Conservation (phyloP, 2,113 vertebrate species). For the Actenoides lindsayi region DNA sequence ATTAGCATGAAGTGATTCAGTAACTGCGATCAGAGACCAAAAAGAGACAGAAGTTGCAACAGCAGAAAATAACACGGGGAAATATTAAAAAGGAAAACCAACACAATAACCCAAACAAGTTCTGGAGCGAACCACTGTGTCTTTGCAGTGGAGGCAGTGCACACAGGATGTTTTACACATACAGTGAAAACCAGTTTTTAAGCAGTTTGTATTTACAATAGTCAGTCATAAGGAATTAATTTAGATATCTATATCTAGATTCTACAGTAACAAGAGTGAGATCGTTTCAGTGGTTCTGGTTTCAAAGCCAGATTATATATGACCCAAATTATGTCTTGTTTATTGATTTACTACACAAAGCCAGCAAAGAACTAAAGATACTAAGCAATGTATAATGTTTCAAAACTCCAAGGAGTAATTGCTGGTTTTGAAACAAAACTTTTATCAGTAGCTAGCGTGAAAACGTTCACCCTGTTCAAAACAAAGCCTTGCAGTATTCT, state of each 20-base stretch:
- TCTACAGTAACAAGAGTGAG: not conserved
- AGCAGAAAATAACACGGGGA: not conserved
- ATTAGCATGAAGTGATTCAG: not conserved
- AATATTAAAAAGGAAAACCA: not conserved
- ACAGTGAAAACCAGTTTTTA: not conserved
- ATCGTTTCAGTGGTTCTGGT: not conserved
- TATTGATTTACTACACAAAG: not conserved
- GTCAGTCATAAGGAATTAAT: not conserved
- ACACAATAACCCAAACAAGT: not conserved
- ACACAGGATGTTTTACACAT: not conserved
- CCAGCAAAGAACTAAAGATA: not conserved
- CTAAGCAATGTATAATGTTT: not conserved
- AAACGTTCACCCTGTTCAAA: not conserved
- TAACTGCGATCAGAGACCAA: not conserved
- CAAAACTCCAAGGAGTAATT: not conserved
- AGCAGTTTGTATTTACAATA: not conserved
- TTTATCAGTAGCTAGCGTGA: not conserved
- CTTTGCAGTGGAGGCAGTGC: not conserved
- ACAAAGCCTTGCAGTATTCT: not conserved
- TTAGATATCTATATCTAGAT: not conserved
- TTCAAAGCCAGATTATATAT: not conserved
- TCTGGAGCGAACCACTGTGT: not conserved
- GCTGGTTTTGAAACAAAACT: not conserved
- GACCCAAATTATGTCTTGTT: not conserved
- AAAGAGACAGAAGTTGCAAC: not conserved